Base-by-base conservation (phyloP, 1,140 invertebrate genomes). In the Aphis gossypii region DNA sequence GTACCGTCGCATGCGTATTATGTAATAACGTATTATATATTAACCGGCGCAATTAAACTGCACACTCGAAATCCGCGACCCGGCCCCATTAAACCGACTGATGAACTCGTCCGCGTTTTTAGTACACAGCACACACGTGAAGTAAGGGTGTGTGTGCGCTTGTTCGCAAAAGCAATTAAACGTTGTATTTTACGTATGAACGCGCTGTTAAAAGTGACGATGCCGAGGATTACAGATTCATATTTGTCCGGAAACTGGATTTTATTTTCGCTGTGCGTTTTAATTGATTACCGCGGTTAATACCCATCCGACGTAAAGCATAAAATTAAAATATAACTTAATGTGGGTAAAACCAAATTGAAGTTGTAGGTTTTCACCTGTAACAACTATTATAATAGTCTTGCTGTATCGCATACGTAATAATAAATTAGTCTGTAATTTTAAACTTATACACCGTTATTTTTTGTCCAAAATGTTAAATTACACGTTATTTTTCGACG, bases 1-100 rank as follows among this genome's bases (percentile, higher is more conserved):
- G 51, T 60, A 41, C 54, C 54, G 1, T 35, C 46, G n/a, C 30
- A 18, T 6, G 14, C 18, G 56, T 68, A 68, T 5, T 68, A 68
- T n/a, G 9, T 30, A 41, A 41, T 41, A 41, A 41, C 38, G 38
- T 51, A 51, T 51, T 14, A 68, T 76, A 76, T 54, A 89, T 89
- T 89, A 89, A 89, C n/a, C 35, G 14, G 7, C 11, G n/a, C 87
- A 89, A 89, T 89, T 54, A 54, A 56, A 56, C 87, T 20, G 46
- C 20, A 23, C 48, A 23, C 87, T 54, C 2, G 2, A 21, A 56
- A 8, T 56, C 51, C 0, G 3, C 7, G 41, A 48, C 14, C 18
- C 9, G 11, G 2, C 30, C n/a, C 48, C n/a, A 35, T 89, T 35
- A 56, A 89, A 89, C 23, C 87, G n/a, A n/a, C 7, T 21, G 48